Percentiles rank a stretch among this genome's conserved stretches.
Conservation (phyloP, 2,797 vertebrate genomes). For the Harpagifer antarcticus region DNA sequence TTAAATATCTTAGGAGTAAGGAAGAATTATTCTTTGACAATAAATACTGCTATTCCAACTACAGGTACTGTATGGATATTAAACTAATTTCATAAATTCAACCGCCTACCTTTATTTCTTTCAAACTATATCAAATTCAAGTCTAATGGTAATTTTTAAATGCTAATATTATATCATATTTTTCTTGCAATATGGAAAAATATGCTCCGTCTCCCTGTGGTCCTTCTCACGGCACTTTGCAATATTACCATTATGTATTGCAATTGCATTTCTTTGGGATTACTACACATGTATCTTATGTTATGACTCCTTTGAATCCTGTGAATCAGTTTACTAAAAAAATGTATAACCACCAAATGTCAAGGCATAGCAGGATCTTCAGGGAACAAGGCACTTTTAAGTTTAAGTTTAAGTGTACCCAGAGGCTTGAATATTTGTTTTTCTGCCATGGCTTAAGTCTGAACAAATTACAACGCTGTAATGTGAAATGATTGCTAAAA, state of each 20-base stretch:
- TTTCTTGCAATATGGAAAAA: neutral
- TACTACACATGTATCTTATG: neutral
- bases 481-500: neutral
- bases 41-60: neutral
- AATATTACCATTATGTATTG: neutral
- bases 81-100: neutral
- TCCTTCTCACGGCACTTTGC: neutral
- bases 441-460: neutral
- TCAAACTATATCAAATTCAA: neutral
- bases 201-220: neutral
- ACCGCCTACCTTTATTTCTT: neutral
- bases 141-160: neutral
- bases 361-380: neutral
- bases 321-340: neutral
- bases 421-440: neutral
- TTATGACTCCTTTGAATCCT: conserved; percentile 17
- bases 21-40: too few relatives aligned
- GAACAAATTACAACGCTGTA: neutral
- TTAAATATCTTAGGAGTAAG: too few relatives aligned
- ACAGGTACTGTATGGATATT: neutral
- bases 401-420: neutral
- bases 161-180: neutral
- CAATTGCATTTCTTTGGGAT: too few relatives aligned
- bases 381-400: neutral
- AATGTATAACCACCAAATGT: neutral